These are phyloP conservation scores for Ranitomeya variabilis DNA, from an alignment of 2,113 vertebrate species.

Conservation along the genomic window DNA sequence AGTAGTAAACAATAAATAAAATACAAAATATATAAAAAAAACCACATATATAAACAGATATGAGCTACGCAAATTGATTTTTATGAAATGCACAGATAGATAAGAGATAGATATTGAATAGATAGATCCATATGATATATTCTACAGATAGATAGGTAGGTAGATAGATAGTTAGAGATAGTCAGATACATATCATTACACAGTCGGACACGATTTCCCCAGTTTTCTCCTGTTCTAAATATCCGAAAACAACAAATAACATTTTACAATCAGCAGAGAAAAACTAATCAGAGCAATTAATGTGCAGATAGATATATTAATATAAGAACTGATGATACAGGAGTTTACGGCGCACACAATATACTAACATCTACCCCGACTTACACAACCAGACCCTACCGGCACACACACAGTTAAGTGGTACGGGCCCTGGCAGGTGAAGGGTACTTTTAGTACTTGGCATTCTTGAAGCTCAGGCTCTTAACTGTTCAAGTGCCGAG, in stretches of 20 bases:
- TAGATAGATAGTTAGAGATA: background rate
- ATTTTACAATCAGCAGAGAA: background rate
- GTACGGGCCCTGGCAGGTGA: slow-evolving; percentile 8
- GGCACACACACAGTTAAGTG: slow-evolving; percentile 9
- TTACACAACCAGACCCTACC: background rate
- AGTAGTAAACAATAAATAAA: background rate
- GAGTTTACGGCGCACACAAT: background rate
- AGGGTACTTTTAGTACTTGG: slow-evolving; percentile 6
- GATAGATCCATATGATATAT: too few species aligned
- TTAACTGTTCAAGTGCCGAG: slow-evolving; percentile 10
- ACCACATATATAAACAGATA: background rate
- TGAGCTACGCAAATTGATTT: background rate
- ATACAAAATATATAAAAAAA: background rate
- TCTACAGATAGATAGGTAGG: background rate
- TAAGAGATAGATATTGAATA: background rate
- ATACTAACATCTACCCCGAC: background rate
- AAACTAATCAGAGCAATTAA: background rate
- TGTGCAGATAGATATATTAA: background rate
- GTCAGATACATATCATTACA: background rate
- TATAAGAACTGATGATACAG: background rate
- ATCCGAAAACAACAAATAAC: background rate
- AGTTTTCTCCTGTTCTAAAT: background rate
- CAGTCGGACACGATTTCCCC: background rate
- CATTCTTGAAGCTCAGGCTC: background rate
- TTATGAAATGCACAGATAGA: background rate